A percentile compares a stretch with the other conserved stretches of the same genome.
Evolutionary conservation across 2,797 vertebrate genomes (phyloP).

Genomic region (Coccyzus lansbergi): DNA sequence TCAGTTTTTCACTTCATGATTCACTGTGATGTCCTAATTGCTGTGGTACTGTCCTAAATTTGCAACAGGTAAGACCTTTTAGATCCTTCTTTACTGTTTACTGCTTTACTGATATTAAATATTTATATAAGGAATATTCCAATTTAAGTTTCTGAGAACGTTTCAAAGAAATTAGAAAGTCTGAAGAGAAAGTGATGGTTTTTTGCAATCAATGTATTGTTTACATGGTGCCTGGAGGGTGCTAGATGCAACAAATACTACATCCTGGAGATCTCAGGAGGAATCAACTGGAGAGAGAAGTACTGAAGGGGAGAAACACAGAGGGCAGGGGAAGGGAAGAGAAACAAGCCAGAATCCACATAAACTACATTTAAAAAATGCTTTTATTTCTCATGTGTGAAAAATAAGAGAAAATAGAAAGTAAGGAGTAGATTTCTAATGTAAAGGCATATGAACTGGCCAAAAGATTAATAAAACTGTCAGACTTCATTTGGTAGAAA

Average conservation of each 20-base stretch:
- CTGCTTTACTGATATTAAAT: not conserved
- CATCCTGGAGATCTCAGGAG: no score
- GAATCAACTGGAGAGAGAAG: no score
- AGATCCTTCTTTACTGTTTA: not conserved
- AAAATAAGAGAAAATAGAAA: not conserved
- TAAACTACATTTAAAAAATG: no score
- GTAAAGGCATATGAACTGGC: conserved; percentile 6
- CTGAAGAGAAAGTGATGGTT: not conserved
- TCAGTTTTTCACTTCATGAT: not conserved
- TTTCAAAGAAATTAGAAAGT: not conserved
- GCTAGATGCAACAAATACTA: no score
- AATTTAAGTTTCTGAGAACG: conserved; percentile 16
- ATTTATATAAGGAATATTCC: not conserved
- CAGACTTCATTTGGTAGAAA: conserved; percentile 25
- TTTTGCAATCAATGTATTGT: no score
- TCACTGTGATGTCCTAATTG: not conserved
- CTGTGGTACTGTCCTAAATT: not conserved
- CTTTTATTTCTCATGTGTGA: no score
- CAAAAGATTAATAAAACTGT: conserved; percentile 27
- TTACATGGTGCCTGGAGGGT: no score
- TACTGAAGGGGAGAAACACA: no score
- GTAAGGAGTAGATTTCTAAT: not conserved
- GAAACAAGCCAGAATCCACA: no score
- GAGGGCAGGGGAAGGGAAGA: no score
- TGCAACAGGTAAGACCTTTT: not conserved